Base-by-base conservation (phyloP, 2,888 invertebrate genomes). In the Nipponacmea schrenckii region DNA sequence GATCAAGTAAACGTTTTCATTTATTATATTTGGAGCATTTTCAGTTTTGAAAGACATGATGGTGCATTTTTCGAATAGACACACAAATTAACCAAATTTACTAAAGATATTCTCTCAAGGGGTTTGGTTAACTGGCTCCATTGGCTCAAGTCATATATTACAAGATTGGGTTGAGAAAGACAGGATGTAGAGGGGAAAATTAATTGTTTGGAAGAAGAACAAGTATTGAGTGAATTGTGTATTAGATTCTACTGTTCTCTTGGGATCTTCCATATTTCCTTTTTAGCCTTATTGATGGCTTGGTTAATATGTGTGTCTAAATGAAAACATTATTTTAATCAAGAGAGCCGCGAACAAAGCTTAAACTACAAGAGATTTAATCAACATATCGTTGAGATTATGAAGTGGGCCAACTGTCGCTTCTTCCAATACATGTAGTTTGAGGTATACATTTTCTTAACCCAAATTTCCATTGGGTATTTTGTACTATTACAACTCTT, bases 241-340 rank as follows among this genome's bases (percentile, higher is more conserved):
- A 56, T 56, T 56, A 56, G 20, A 24, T 56, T 56, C 24, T 20
- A 56, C 56, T 24, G 39, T 39, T 56, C 56, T 24, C 24, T 56
- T 10, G 56, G 56, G 56, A 56, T 56, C 56, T 56, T 56, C 24
- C 20, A 20, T 20, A 56, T 24, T 56, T 56, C 56, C 24, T 20
- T 56, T 39, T 39, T 39, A 39, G 39, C 20, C 24, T 20, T 56
- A 24, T 56, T 20, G 56, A 56, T 20, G 56, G 56, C 56, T 56
- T 56, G 24, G 20, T 56, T 56, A 56, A 56, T 56, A 24, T 20
- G 56, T 10, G 56, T 24, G 56, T 56, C 56, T 24, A 56, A 56
- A 24, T 56, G 56, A 56, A 56, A 56, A 56, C 56, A 56, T 56
- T 56, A 56, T 56, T 56, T 56, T 56, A 56, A 56, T 56, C 56